Conservation (phyloP, 1,140 invertebrate species). For the Hycleus cichorii region DNA sequence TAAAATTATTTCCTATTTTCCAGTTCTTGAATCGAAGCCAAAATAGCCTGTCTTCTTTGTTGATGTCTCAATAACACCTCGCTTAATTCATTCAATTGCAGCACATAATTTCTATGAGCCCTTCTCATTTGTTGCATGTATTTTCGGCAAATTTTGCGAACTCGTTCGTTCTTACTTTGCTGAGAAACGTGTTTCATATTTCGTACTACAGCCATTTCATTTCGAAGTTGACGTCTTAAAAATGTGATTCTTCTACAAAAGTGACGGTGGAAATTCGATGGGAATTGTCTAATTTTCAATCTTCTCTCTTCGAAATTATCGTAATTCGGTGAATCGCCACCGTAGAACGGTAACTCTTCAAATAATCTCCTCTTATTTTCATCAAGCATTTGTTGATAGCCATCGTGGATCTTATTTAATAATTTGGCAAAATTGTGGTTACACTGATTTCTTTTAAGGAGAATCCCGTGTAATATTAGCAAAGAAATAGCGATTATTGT, state of each 20-base stretch:
- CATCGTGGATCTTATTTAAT: no score
- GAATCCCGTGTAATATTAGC: background rate
- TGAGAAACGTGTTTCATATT: conserved; percentile 17
- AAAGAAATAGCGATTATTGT: no score
- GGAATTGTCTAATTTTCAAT: background rate
- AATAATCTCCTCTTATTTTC: conserved; percentile 4
- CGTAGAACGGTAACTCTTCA: conserved; percentile 4
- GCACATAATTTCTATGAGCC: conserved; percentile 22
- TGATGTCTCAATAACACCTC: no score
- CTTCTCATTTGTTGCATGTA: conserved; percentile 21
- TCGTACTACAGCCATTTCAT: conserved; percentile 20
- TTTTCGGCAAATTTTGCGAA: conserved; percentile 20
- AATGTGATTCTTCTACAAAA: conserved; percentile 17
- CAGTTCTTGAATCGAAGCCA: no score
- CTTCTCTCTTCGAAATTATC: background rate
- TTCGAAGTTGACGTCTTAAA: conserved; percentile 25
- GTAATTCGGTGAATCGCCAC: background rate
- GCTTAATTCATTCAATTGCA: conserved; percentile 5
- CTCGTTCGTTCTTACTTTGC: conserved; percentile 17
- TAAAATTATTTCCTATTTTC: no score
- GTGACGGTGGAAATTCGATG: no score
- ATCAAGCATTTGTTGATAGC: background rate
- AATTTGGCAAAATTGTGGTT: background rate
- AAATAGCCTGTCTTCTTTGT: no score
- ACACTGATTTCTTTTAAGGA: background rate